A percentile compares a stretch with the other conserved stretches of the same genome.
Evolutionary conservation across 2,797 vertebrate species (phyloP).

Genomic region (Todus mexicanus): DNA sequence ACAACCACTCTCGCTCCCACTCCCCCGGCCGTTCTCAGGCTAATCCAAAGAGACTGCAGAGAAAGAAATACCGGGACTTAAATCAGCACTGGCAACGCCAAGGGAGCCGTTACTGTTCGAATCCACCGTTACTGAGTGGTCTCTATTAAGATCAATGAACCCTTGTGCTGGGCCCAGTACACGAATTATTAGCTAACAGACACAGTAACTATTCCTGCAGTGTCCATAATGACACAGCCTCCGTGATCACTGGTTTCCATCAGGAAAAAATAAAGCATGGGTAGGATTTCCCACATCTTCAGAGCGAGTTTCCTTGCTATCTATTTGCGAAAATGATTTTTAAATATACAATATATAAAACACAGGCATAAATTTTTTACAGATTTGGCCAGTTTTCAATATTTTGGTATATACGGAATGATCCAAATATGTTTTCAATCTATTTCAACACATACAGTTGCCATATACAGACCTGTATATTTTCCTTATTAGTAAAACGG

Average conservation of each 20-base stretch:
- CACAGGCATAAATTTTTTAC: slow-evolving; percentile 50
- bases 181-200: slow-evolving; percentile 40
- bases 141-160: slow-evolving; percentile 51
- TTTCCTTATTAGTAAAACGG: slow-evolving; percentile 47
- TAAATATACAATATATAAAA: slow-evolving; percentile 25
- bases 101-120: slow-evolving; percentile 14
- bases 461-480: slow-evolving; percentile 45
- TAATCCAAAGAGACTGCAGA: slow-evolving; percentile 50
- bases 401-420: neutral
- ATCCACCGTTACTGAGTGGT: neutral
- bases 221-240: slow-evolving; percentile 33
- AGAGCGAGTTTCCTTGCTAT: neutral
- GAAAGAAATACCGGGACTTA: neutral
- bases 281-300: slow-evolving; percentile 24
- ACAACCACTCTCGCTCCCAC: neutral
- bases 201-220: slow-evolving; percentile 31
- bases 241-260: slow-evolving; percentile 23
- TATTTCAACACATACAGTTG: slow-evolving; percentile 62
- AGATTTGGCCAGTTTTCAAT: slow-evolving; percentile 64
- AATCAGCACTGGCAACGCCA: slow-evolving; percentile 32
- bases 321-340: slow-evolving; percentile 14
- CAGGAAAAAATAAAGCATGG: slow-evolving; percentile 58
- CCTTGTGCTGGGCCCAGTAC: neutral
- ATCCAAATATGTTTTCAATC: slow-evolving; percentile 65
- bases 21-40: neutral